A percentile compares a stretch with the other conserved stretches of the same genome.
phyloP scores from a whole-genome alignment of 2,797 vertebrate species.

The Scleropages formosus region DNA sequence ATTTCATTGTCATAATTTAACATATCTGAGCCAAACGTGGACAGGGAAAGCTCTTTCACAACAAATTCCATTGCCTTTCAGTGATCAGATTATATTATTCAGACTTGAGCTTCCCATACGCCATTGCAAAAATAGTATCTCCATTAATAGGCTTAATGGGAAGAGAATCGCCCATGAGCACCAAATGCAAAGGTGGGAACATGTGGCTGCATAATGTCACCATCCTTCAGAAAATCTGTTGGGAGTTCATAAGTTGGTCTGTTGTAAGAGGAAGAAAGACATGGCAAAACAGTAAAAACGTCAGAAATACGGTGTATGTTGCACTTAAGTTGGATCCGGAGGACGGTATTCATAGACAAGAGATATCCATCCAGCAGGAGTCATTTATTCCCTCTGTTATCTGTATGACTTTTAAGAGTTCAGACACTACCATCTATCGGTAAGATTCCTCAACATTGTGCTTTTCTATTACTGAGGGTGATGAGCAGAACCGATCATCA shows the following conservation, averaged over 20 bases:
- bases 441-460: conserved; percentile 3
- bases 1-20: conserved; percentile 32
- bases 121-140: background rate
- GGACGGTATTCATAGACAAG: conserved; percentile 54
- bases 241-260: conserved; percentile 54
- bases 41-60: background rate
- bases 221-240: conserved; percentile 44
- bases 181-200: background rate
- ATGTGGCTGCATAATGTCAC: conserved; percentile 23
- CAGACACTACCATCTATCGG: conserved; percentile 28
- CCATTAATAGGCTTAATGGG: background rate
- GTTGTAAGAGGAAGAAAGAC: background rate
- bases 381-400: conserved; percentile 44
- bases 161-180: background rate
- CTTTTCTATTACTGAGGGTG: conserved; percentile 13
- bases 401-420: conserved; percentile 45
- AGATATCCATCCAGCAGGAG: conserved; percentile 45
- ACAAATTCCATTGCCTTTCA: background rate
- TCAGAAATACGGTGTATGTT: conserved; percentile 33
- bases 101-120: background rate
- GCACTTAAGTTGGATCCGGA: conserved; percentile 45
- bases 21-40: conserved; percentile 40
- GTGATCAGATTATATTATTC: background rate
- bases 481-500: background rate
- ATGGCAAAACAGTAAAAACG: background rate